phyloP scores from a whole-genome alignment of 1,140 invertebrate species.

The roundworm (Caenorhabditis elegans) region DNA sequence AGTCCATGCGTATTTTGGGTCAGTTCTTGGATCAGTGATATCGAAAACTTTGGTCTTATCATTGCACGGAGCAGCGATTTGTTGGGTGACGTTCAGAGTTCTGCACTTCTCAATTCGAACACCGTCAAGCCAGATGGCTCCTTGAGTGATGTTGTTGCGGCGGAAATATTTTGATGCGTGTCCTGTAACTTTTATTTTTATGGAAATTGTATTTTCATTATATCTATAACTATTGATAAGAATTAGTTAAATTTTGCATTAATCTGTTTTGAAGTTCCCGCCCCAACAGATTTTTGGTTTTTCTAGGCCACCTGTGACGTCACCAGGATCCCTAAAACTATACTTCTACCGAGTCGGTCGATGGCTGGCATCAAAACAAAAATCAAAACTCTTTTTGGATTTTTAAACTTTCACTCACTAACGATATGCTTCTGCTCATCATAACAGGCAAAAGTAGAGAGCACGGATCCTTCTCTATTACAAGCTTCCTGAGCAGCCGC shows the following conservation, averaged over 20 bases:
- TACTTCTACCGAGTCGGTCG: no score
- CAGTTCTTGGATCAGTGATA: neutral
- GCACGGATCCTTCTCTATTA: neutral
- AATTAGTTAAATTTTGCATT: no score
- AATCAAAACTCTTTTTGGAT: no score
- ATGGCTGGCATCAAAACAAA: no score
- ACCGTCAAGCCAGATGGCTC: neutral
- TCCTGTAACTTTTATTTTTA: neutral
- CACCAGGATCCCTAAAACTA: no score
- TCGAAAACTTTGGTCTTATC: neutral
- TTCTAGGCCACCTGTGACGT: no score
- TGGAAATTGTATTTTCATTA: no score
- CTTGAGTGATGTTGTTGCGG: neutral
- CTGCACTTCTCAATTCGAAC: neutral
- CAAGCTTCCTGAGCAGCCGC: neutral
- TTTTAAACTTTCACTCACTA: no score
- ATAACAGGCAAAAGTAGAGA: neutral
- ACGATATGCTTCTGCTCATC: slow-evolving; percentile 20
- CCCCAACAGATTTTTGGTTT: no score
- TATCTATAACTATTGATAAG: no score
- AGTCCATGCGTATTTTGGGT: slow-evolving; percentile 17
- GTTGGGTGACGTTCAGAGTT: neutral
- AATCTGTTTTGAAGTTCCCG: no score
- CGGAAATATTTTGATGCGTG: neutral
- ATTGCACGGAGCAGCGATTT: neutral